Conservation (phyloP, 2,888 invertebrate species). For the Gymnoscelis rufifasciata region DNA sequence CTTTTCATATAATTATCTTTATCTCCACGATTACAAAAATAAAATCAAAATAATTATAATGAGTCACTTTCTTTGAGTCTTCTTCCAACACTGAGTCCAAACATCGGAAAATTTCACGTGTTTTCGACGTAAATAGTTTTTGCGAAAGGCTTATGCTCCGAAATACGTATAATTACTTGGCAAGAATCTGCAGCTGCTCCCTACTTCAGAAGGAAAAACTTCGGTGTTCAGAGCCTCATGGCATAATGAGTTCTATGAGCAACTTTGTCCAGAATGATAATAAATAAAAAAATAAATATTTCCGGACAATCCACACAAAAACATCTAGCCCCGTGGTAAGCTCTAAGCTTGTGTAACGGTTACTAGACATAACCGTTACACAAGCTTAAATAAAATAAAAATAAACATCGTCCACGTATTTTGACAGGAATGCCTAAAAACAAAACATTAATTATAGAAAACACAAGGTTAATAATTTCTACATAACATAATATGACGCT, state of each 20-base stretch:
- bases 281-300: too few species aligned
- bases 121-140: background rate
- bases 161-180: constrained; percentile 70
- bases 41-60: constrained; percentile 20
- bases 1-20: too few species aligned
- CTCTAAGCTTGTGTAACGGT: too few species aligned
- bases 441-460: background rate
- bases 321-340: too few species aligned
- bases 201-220: constrained; percentile 52
- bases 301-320: too few species aligned
- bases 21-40: constrained; percentile 19
- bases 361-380: too few species aligned
- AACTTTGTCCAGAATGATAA: constrained; percentile 35
- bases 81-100: constrained; percentile 12
- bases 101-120: constrained; percentile 5
- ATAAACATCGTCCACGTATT: constrained; percentile 97
- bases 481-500: too few species aligned
- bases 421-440: constrained; percentile 88
- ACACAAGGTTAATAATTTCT: too few species aligned
- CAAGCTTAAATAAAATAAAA: too few species aligned
- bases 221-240: constrained; percentile 46
- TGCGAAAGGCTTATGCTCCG: constrained; percentile 35
- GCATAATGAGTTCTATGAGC: constrained; percentile 49
- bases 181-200: constrained; percentile 59
- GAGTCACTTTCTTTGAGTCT: constrained; percentile 23